Conservation (phyloP, 2,888 invertebrate species). For the Drosophila acutilabella region DNA sequence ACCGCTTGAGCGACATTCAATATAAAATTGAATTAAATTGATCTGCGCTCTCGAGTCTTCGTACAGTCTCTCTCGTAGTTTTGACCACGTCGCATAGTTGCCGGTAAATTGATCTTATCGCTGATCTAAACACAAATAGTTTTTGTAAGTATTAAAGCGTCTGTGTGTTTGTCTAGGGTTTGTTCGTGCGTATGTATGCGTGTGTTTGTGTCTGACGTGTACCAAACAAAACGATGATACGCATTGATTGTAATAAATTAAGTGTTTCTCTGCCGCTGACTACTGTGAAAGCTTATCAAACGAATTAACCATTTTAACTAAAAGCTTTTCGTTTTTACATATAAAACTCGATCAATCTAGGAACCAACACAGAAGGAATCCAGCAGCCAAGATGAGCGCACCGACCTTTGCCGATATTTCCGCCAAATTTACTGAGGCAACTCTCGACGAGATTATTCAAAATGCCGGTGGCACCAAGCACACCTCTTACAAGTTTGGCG, state of each 20-base stretch:
- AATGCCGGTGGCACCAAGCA: conserved; percentile 83
- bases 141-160: neutral
- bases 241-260: conserved; percentile 12
- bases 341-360: conserved; percentile 24
- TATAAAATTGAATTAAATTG: conserved; percentile 2
- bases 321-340: neutral
- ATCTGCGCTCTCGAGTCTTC: neutral
- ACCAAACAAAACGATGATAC: conserved; percentile 31
- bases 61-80: conserved; percentile 10
- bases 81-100: conserved; percentile 36
- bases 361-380: conserved; percentile 13
- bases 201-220: conserved; percentile 52
- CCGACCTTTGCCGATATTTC: conserved; percentile 82
- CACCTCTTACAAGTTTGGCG: conserved; percentile 84
- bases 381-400: conserved; percentile 58
- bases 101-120: conserved; percentile 27
- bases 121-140: conserved; percentile 8
- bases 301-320: neutral
- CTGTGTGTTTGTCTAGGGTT: neutral
- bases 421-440: conserved; percentile 84
- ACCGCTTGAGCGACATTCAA: no score
- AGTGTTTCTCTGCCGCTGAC: conserved; percentile 6
- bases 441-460: conserved; percentile 84
- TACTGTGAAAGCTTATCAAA: conserved; percentile 17
- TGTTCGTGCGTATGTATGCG: conserved; percentile 19